These are phyloP conservation scores for Azemiops feae DNA, from an alignment of 2,113 vertebrate species.

Conservation along the genomic window DNA sequence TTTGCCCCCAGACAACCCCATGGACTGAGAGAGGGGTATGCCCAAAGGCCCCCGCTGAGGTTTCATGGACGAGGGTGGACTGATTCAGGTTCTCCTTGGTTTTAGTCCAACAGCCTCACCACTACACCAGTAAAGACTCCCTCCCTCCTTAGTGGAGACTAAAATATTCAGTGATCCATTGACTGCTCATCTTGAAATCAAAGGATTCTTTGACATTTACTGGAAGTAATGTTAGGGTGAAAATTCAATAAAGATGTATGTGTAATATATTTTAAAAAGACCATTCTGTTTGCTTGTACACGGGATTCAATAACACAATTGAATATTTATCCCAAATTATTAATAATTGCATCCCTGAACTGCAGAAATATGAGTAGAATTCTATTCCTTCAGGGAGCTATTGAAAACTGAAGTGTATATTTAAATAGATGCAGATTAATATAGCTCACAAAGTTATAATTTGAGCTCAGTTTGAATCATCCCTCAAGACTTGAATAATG, in stretches of 20 bases:
- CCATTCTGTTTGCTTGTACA: neutral
- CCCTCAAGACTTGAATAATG: neutral
- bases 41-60: neutral
- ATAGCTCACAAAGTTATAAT: neutral
- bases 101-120: neutral
- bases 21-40: neutral
- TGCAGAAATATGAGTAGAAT: neutral
- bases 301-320: neutral
- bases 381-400: neutral
- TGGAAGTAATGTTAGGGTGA: neutral
- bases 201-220: neutral
- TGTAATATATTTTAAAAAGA: neutral
- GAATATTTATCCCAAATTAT: neutral
- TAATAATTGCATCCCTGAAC: neutral
- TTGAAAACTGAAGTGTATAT: neutral
- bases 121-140: neutral
- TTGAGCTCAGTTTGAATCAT: constrained; percentile 2
- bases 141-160: neutral
- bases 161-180: neutral
- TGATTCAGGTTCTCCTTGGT: neutral
- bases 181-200: neutral
- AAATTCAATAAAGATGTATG: neutral
- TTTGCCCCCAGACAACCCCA: neutral
- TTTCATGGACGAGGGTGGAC: neutral
- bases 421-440: constrained; percentile 4